Conservation (phyloP, 2,113 vertebrate genomes). For the Psittacus erithacus region DNA sequence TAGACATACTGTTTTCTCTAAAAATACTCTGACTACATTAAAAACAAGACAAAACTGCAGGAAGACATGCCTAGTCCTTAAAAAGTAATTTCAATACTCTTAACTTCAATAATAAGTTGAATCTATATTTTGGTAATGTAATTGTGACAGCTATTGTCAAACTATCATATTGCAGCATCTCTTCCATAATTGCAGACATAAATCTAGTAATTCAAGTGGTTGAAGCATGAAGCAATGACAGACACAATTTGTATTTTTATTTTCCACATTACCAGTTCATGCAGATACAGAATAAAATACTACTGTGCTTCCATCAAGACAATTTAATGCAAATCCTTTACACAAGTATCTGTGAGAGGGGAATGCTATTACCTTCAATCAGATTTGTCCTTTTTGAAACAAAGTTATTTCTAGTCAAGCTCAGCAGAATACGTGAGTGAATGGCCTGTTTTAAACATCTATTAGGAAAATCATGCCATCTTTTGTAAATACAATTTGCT, state of each 20-base stretch:
- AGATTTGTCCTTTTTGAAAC: slow-evolving; percentile 69
- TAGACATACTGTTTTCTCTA: neutral
- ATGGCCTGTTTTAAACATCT: slow-evolving; percentile 65
- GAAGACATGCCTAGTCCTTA: neutral
- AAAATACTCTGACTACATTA: neutral
- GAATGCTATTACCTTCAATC: slow-evolving; percentile 61
- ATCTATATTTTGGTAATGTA: slow-evolving; percentile 39
- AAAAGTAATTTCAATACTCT: slow-evolving; percentile 35
- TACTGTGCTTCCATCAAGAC: slow-evolving; percentile 26
- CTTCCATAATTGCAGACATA: slow-evolving; percentile 49
- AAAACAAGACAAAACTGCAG: slow-evolving; percentile 21
- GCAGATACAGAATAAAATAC: slow-evolving; percentile 48
- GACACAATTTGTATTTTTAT: slow-evolving; percentile 59
- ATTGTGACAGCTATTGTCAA: slow-evolving; percentile 58
- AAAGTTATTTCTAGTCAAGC: slow-evolving; percentile 68
- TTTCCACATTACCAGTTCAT: slow-evolving; percentile 52
- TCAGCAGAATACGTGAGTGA: slow-evolving; percentile 65
- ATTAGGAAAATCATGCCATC: slow-evolving; percentile 73
- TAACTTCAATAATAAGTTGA: slow-evolving; percentile 44
- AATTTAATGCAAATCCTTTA: slow-evolving; percentile 56
- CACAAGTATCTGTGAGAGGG: slow-evolving; percentile 40
- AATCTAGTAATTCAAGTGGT: slow-evolving; percentile 50
- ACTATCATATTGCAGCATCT: slow-evolving; percentile 44
- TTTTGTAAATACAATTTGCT: slow-evolving; percentile 80
- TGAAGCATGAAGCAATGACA: slow-evolving; percentile 64